These are phyloP conservation scores for Drosophila ustulata DNA, from an alignment of 2,888 invertebrate species.

Conservation along the genomic window DNA sequence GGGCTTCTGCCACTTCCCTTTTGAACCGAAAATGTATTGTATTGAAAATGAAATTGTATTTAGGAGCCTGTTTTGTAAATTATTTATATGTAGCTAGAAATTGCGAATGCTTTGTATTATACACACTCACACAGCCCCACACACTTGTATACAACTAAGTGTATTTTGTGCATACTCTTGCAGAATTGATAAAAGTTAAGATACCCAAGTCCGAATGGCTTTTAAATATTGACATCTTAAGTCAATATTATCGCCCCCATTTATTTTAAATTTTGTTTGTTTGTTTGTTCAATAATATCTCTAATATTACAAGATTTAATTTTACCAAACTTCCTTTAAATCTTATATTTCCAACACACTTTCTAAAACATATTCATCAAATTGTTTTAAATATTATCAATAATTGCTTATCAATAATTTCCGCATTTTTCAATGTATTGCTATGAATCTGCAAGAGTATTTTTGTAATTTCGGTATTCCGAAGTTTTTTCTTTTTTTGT, in stretches of 20 bases:
- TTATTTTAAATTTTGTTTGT: too few relatives aligned
- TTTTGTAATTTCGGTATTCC: not conserved
- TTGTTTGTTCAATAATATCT: too few relatives aligned
- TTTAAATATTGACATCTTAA: not conserved
- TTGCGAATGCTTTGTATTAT: slow-evolving; percentile 52
- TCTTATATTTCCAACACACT: too few relatives aligned
- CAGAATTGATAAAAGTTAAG: not conserved
- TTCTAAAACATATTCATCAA: too few relatives aligned
- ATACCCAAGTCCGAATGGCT: not conserved
- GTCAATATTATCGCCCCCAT: too few relatives aligned
- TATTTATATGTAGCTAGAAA: slow-evolving; percentile 51
- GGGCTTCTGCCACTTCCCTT: not conserved
- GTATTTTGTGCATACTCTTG: slow-evolving; percentile 9
- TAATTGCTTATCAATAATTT: too few relatives aligned
- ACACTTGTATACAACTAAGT: not conserved
- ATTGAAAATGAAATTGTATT: slow-evolving; percentile 13
- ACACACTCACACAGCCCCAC: slow-evolving; percentile 29
- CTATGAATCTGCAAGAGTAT: slow-evolving; percentile 1
- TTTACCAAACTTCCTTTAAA: too few relatives aligned
- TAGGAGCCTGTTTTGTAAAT: slow-evolving; percentile 41
- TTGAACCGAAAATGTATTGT: slow-evolving; percentile 14
- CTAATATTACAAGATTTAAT: too few relatives aligned
- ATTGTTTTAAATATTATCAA: too few relatives aligned
- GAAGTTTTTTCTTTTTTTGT: not conserved
- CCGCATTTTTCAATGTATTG: too few relatives aligned